These are phyloP conservation scores for Chionoecetes opilio DNA, from an alignment of 1,140 invertebrate genomes.

Conservation along the genomic window DNA sequence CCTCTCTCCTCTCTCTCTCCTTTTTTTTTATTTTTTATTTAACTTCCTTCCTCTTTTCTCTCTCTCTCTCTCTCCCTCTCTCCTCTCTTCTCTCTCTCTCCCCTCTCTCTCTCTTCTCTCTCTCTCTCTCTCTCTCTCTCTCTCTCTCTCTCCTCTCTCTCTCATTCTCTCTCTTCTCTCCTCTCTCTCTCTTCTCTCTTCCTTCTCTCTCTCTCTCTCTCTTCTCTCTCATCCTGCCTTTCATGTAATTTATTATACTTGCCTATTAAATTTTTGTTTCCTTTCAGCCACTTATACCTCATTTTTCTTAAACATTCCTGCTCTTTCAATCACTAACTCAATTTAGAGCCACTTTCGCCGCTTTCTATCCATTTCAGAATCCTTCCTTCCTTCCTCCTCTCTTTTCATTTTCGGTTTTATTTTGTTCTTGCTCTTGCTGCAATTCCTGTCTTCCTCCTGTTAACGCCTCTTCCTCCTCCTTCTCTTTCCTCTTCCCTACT, in stretches of 20 bases:
- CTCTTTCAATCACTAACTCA: not conserved
- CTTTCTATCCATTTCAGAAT: not conserved
- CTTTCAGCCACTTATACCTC: constrained; percentile 14
- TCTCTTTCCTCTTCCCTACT: not conserved
- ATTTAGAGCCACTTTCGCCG: not conserved
- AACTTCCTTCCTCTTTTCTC: not conserved
- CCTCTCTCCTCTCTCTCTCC: not conserved
- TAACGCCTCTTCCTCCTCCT: not conserved
- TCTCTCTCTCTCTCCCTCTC: constrained; percentile 6
- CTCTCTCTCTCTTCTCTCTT: not conserved
- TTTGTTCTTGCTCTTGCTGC: not conserved
- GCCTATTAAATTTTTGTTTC: constrained; percentile 10
- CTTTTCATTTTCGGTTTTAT: not conserved
- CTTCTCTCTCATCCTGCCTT: not conserved
- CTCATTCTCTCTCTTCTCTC: not conserved
- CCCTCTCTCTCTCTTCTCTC: not conserved
- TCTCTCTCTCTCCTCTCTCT: not conserved
- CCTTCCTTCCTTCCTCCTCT: not conserved
- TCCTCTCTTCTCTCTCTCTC: not conserved
- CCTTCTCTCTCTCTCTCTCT: constrained; percentile 17
- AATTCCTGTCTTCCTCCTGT: not conserved
- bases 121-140: constrained; percentile 18
- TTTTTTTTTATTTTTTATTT: not conserved
- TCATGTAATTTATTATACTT: not conserved
- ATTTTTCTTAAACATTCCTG: not conserved